These are phyloP conservation scores for Oligia strigilis DNA, from an alignment of 2,888 invertebrate species.

Conservation along the genomic window DNA sequence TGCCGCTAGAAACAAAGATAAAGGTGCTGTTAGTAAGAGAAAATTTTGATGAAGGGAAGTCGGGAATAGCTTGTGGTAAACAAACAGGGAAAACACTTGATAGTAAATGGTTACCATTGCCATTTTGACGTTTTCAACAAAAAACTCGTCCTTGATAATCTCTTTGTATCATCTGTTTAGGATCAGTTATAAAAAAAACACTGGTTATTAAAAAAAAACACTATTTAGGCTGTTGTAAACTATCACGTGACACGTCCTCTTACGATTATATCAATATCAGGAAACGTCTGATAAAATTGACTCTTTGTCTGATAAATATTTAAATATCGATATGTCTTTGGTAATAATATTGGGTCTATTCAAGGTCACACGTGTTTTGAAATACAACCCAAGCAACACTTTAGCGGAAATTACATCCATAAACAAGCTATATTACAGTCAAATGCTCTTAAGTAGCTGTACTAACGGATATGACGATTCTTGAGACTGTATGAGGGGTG, in stretches of 20 bases:
- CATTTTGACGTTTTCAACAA: no score
- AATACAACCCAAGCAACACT: no score
- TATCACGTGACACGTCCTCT: constrained; percentile 4
- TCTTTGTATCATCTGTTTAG: neutral
- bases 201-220: neutral
- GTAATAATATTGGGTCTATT: neutral
- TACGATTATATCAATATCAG: constrained; percentile 11
- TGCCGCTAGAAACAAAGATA: constrained; percentile 80
- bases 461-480: no score
- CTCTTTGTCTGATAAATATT: no score
- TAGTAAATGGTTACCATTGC: neutral
- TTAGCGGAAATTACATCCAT: no score
- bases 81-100: neutral
- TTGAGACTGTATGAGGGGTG: no score
- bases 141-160: neutral
- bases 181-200: neutral
- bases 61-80: no score
- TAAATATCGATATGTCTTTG: neutral
- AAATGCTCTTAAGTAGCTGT: no score
- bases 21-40: constrained; percentile 24
- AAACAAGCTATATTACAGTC: no score
- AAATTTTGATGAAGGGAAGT: no score
- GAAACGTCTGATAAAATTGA: constrained; percentile 27
- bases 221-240: neutral
- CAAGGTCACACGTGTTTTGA: neutral